Conservation (phyloP, 2,113 vertebrate genomes). For the Verasper variegatus region DNA sequence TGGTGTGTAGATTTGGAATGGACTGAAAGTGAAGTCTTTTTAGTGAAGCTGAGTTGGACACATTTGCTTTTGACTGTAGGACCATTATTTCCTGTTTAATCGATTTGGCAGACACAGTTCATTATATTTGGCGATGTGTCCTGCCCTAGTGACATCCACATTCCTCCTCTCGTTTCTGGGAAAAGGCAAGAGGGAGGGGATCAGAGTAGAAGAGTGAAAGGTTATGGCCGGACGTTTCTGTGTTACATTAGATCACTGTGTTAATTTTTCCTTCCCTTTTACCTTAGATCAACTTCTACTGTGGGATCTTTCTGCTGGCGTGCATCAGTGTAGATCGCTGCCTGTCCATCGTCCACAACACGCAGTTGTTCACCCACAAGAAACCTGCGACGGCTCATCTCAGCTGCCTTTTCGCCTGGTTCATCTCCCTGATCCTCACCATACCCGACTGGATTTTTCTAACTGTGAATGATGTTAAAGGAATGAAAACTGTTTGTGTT, state of each 20-base stretch:
- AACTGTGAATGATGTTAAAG: background rate
- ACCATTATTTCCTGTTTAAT: background rate
- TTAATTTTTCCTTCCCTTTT: background rate
- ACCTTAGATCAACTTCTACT: conserved; percentile 85
- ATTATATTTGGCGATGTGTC: background rate
- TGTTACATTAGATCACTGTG: background rate
- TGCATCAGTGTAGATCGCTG: conserved; percentile 83
- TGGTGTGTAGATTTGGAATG: background rate
- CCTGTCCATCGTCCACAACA: conserved; percentile 73
- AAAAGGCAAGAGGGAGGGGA: background rate
- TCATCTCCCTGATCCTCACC: conserved; percentile 76
- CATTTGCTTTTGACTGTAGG: background rate
- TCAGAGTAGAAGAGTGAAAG: background rate
- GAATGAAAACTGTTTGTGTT: conserved; percentile 59
- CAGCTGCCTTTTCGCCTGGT: conserved; percentile 77
- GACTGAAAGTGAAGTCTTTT: background rate
- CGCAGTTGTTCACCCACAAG: conserved; percentile 70
- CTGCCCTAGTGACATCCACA: background rate
- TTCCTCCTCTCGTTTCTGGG: background rate
- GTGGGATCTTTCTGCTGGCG: conserved; percentile 82
- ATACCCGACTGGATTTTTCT: conserved; percentile 80
- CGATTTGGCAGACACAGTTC: background rate
- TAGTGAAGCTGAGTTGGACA: background rate
- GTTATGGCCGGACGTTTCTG: background rate
- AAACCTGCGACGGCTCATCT: conserved; percentile 44